A percentile compares a stretch with the other conserved stretches of the same genome.
Conservation (phyloP, 2,113 vertebrate genomes). For the Ciconia boyciana region DNA sequence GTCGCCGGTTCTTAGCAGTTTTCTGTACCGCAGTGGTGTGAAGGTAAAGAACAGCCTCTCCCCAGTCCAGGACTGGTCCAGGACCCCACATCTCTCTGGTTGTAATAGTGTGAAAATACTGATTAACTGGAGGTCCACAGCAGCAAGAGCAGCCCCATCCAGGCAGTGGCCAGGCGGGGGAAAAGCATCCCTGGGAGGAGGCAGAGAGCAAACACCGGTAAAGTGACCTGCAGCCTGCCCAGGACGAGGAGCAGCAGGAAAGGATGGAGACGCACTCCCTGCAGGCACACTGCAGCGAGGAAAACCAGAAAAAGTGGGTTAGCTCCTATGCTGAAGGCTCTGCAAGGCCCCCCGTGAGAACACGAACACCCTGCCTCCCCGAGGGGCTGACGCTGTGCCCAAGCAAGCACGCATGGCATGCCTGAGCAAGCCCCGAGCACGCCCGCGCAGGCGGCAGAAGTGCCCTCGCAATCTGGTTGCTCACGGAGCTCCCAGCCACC, state of each 20-base stretch:
- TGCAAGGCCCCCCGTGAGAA: not conserved
- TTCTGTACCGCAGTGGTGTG: not conserved
- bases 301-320: not conserved
- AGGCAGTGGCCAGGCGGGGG: not conserved
- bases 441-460: accelerated
- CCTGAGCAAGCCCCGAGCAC: not conserved
- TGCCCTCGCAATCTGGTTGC: not conserved
- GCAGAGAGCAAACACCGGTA: not conserved
- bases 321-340: not conserved
- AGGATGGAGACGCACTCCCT: accelerated
- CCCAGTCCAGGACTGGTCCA: not conserved
- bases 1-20: not conserved
- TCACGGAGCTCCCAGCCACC: accelerated
- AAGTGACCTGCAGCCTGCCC: not conserved
- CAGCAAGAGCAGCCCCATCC: not conserved
- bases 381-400: not conserved
- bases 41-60: not conserved
- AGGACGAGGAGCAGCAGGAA: not conserved
- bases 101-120: not conserved
- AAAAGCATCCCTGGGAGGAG: not conserved
- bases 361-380: not conserved
- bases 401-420: too few relatives aligned
- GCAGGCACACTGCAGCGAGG: not conserved
- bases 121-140: not conserved
- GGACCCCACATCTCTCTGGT: not conserved